These are phyloP conservation scores for Kryphioiulus occultus DNA, from an alignment of 2,888 invertebrate genomes.

Conservation along the genomic window DNA sequence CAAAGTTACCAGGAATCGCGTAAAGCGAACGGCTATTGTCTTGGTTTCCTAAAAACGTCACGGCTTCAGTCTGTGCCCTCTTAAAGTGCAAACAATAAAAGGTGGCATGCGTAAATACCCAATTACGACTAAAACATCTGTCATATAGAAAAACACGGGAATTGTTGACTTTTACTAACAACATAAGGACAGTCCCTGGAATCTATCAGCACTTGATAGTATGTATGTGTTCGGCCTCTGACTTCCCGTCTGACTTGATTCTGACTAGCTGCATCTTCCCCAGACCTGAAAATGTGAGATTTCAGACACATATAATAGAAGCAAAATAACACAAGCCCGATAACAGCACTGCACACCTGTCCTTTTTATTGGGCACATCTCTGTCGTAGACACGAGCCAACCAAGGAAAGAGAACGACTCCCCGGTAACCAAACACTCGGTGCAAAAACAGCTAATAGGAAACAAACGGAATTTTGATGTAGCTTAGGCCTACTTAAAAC, in stretches of 20 bases:
- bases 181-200: slow-evolving; percentile 96
- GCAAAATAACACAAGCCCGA: not conserved
- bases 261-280: slow-evolving; percentile 58
- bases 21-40: slow-evolving; percentile 94
- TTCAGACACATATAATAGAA: not conserved
- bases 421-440: slow-evolving; percentile 95
- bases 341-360: slow-evolving; percentile 57
- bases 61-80: slow-evolving; percentile 98
- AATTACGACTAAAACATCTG: too few species aligned
- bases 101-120: too few species aligned
- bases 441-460: slow-evolving; percentile 80
- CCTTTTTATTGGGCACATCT: slow-evolving; percentile 78
- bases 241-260: slow-evolving; percentile 65
- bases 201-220: slow-evolving; percentile 98
- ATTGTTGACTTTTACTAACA: slow-evolving; percentile 69
- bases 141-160: too few species aligned
- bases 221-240: slow-evolving; percentile 89
- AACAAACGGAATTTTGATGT: not conserved
- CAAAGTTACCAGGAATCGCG: slow-evolving; percentile 76
- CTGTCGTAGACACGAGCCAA: slow-evolving; percentile 93
- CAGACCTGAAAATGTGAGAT: slow-evolving; percentile 52
- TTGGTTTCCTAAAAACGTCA: slow-evolving; percentile 95
- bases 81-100: slow-evolving; percentile 59
- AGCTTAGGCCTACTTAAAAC: too few species aligned
- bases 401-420: slow-evolving; percentile 97